Percentiles rank a stretch among this genome's conserved stretches.
phyloP scores from a whole-genome alignment of 2,113 vertebrate genomes.

The Microtus montanus region DNA sequence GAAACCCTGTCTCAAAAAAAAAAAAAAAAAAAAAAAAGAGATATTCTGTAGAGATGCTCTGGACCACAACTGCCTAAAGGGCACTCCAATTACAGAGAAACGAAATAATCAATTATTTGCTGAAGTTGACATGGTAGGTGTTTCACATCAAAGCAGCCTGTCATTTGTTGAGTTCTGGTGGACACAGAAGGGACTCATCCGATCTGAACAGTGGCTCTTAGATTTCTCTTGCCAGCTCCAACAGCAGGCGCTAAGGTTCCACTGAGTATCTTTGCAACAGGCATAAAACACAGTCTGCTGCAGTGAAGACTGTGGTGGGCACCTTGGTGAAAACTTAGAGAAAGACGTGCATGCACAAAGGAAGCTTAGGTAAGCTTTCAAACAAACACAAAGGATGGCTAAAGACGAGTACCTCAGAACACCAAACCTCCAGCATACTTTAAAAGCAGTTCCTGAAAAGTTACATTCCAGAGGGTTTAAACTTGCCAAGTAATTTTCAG shows the following conservation, averaged over 20 bases:
- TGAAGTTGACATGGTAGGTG: not conserved
- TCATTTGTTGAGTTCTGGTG: not conserved
- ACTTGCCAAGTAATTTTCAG: not conserved
- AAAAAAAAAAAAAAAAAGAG: too few species aligned
- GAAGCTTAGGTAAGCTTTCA: not conserved
- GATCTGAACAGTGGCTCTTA: not conserved
- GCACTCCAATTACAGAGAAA: not conserved
- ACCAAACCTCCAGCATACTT: not conserved
- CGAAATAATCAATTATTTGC: not conserved
- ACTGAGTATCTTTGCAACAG: not conserved
- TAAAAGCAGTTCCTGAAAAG: not conserved
- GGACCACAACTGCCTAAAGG: not conserved
- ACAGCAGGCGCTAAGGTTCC: not conserved
- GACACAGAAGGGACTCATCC: not conserved
- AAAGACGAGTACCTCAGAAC: not conserved
- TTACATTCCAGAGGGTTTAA: not conserved
- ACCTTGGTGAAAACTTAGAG: not conserved
- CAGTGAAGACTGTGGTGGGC: not conserved
- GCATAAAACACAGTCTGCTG: not conserved
- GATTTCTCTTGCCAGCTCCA: not conserved
- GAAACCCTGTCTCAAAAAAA: too few species aligned
- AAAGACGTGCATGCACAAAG: not conserved
- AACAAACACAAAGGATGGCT: not conserved
- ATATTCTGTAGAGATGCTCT: not conserved
- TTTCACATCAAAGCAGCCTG: not conserved